Conservation (phyloP, 2,888 invertebrate genomes). For the Amblyjoppa proteus region DNA sequence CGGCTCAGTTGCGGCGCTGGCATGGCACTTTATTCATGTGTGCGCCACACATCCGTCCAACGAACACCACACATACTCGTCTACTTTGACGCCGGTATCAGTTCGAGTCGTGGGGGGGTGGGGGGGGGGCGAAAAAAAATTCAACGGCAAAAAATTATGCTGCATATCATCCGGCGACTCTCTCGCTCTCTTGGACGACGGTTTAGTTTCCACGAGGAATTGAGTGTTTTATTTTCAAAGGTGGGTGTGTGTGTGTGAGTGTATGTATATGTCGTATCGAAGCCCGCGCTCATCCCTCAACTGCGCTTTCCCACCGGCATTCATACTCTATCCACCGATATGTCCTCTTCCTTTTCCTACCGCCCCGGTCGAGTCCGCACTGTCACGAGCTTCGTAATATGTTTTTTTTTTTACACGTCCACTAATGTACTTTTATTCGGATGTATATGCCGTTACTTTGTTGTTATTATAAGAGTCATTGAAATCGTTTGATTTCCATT, state of each 20-base stretch:
- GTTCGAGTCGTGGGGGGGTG: constrained; percentile 4
- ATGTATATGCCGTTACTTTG: background rate
- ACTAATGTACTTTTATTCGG: constrained; percentile 8
- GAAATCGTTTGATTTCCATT: background rate
- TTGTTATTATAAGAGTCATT: background rate
- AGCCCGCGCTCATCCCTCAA: constrained; percentile 36
- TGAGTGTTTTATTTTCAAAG: constrained; percentile 58
- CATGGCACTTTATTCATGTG: constrained; percentile 19
- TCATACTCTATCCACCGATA: constrained; percentile 20
- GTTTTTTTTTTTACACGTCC: background rate
- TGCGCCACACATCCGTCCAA: background rate
- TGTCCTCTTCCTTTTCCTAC: constrained; percentile 17
- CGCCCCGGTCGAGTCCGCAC: background rate
- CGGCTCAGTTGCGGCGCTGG: constrained; percentile 43
- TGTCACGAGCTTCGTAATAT: background rate
- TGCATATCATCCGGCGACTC: constrained; percentile 52
- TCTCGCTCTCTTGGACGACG: constrained; percentile 3
- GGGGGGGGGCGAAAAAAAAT: constrained; percentile 4
- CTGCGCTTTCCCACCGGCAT: constrained; percentile 38
- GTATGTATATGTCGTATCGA: constrained; percentile 14
- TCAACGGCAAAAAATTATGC: constrained; percentile 61
- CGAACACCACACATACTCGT: constrained; percentile 24
- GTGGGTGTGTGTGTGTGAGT: constrained; percentile 1
- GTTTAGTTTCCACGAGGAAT: constrained; percentile 33
- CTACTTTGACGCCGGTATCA: constrained; percentile 51